Conservation (phyloP, 1,140 invertebrate genomes). For the Lordiphosa clarofinis region DNA sequence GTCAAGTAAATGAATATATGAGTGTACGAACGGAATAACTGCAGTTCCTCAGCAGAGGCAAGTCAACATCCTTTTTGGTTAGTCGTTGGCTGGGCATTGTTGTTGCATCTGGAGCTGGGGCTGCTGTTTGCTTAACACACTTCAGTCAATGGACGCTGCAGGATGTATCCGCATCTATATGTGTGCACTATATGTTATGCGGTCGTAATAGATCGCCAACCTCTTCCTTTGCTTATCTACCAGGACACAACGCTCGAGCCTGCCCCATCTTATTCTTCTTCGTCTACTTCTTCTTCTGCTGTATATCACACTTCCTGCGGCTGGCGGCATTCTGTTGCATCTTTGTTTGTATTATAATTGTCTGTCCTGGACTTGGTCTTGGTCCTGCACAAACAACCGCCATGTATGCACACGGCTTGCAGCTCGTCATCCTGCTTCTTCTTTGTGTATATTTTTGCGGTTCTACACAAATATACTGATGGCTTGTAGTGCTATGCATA, state of each 20-base stretch:
- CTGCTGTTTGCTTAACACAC: conserved; percentile 69
- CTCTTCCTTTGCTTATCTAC: conserved; percentile 66
- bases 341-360: conserved; percentile 75
- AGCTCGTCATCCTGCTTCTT: conserved; percentile 26
- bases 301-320: conserved; percentile 37
- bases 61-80: conserved; percentile 76
- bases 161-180: conserved; percentile 14
- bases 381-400: conserved; percentile 34
- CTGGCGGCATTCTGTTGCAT: conserved; percentile 51
- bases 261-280: conserved; percentile 17
- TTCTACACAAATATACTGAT: conserved; percentile 73
- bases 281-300: conserved; percentile 44
- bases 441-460: conserved; percentile 58
- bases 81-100: conserved; percentile 49
- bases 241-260: conserved; percentile 28
- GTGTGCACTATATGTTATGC: conserved; percentile 5
- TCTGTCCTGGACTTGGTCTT: conserved; percentile 31
- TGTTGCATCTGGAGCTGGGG: conserved; percentile 18
- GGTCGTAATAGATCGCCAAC: conserved; percentile 65
- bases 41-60: conserved; percentile 72
- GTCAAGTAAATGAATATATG: conserved; percentile 74
- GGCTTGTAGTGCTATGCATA: conserved; percentile 42
- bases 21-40: conserved; percentile 70
- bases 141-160: conserved; percentile 68
- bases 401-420: conserved; percentile 18